Percentiles rank a stretch among this genome's conserved stretches.
Conservation (phyloP, 2,797 vertebrate species). For the Ptychadena robeensis region DNA sequence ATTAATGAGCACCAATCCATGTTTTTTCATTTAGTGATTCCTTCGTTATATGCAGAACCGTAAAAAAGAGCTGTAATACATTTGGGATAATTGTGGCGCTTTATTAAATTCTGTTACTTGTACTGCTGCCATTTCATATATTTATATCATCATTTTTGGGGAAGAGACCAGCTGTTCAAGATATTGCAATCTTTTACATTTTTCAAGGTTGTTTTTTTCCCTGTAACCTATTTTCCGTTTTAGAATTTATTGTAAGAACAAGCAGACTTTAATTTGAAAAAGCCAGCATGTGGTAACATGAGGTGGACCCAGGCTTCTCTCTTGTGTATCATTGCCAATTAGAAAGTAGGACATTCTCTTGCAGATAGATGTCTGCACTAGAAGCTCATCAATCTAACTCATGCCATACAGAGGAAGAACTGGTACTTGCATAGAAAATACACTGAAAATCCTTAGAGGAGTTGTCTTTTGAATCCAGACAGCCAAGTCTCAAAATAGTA, state of each 20-base stretch:
- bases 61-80: background rate
- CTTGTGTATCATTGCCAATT: background rate
- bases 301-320: constrained; percentile 15
- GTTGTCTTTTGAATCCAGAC: constrained; percentile 30
- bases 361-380: constrained; percentile 19
- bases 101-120: background rate
- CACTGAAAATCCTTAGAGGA: constrained; percentile 5
- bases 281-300: constrained; percentile 13
- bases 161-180: background rate
- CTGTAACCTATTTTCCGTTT: constrained; percentile 7
- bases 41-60: background rate
- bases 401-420: constrained; percentile 9
- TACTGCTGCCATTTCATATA: background rate
- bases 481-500: constrained; percentile 28
- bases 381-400: constrained; percentile 42
- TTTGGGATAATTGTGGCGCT: background rate
- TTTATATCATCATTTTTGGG: background rate
- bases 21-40: background rate
- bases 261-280: constrained; percentile 42
- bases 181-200: background rate
- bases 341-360: constrained; percentile 38
- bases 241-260: background rate
- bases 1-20: background rate
- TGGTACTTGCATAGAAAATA: constrained; percentile 6
- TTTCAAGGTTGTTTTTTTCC: background rate